These are phyloP conservation scores for Mormyrops boulengeri DNA, from an alignment of 2,797 vertebrate genomes.

Conservation along the genomic window DNA sequence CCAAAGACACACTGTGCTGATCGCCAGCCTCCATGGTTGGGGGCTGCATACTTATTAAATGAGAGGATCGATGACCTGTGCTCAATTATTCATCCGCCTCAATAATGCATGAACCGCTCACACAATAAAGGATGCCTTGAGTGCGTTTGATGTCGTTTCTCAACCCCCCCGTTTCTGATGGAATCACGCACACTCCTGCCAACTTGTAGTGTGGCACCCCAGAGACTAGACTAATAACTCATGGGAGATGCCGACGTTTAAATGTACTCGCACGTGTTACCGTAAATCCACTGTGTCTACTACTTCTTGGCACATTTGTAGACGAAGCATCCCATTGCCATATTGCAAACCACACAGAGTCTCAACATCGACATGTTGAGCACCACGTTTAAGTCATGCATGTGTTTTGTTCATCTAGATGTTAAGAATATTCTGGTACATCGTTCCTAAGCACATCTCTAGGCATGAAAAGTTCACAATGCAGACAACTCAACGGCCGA, in stretches of 20 bases:
- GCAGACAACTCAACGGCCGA: background rate
- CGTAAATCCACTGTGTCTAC: background rate
- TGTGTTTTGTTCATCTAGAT: background rate
- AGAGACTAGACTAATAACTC: background rate
- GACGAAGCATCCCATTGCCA: background rate
- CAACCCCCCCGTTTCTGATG: background rate
- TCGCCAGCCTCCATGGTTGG: slow-evolving; percentile 25
- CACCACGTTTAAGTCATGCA: background rate
- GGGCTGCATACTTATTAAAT: slow-evolving; percentile 44
- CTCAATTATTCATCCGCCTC: slow-evolving; percentile 60
- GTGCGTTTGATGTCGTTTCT: background rate
- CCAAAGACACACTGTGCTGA: slow-evolving; percentile 31
- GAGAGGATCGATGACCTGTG: slow-evolving; percentile 46
- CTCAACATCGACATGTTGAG: background rate
- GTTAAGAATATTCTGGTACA: background rate
- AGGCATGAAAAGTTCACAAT: background rate
- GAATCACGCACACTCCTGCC: background rate
- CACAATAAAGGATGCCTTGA: slow-evolving; percentile 16
- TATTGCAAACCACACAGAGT: background rate
- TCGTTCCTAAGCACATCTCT: background rate
- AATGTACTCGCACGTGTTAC: background rate
- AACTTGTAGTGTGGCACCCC: background rate
- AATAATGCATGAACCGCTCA: slow-evolving; percentile 31
- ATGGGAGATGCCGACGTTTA: background rate
- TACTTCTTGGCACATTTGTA: background rate